Evolutionary conservation across 2,797 vertebrate genomes (phyloP).

Genomic region (Esox masquinongy): DNA sequence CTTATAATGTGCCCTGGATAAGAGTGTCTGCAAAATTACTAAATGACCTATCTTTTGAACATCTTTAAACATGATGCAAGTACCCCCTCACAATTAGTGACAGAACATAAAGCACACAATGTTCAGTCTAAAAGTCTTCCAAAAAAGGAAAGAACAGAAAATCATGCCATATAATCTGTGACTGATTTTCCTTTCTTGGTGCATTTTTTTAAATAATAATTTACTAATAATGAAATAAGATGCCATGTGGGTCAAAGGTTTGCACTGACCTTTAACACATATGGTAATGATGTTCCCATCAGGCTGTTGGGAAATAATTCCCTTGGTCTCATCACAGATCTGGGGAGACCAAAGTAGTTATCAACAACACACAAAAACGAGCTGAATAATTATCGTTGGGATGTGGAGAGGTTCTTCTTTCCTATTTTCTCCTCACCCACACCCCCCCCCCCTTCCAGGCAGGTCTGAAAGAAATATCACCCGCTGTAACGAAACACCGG

Average conservation of each 20-base stretch:
- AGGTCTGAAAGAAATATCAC: conserved; percentile 6
- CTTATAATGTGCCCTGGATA: too few relatives aligned
- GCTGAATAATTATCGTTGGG: not conserved
- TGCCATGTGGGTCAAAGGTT: not conserved
- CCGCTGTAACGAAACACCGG: not conserved
- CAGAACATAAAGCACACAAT: not conserved
- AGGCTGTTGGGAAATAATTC: not conserved
- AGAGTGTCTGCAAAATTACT: too few relatives aligned
- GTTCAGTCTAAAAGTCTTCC: not conserved
- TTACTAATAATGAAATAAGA: not conserved
- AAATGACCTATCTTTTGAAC: too few relatives aligned
- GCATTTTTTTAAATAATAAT: not conserved
- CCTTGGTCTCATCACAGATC: not conserved
- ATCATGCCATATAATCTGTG: not conserved
- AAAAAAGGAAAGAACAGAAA: not conserved
- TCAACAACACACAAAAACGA: not conserved
- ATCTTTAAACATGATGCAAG: too few relatives aligned
- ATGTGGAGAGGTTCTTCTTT: not conserved
- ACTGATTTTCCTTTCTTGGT: not conserved
- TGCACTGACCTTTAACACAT: not conserved
- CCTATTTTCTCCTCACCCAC: not conserved
- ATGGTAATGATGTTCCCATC: not conserved
- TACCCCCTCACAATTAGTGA: too few relatives aligned
- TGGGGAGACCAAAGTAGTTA: not conserved
- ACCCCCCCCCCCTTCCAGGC: not conserved